phyloP scores from a whole-genome alignment of 2,888 invertebrate genomes.

The Microctonus brassicae region DNA sequence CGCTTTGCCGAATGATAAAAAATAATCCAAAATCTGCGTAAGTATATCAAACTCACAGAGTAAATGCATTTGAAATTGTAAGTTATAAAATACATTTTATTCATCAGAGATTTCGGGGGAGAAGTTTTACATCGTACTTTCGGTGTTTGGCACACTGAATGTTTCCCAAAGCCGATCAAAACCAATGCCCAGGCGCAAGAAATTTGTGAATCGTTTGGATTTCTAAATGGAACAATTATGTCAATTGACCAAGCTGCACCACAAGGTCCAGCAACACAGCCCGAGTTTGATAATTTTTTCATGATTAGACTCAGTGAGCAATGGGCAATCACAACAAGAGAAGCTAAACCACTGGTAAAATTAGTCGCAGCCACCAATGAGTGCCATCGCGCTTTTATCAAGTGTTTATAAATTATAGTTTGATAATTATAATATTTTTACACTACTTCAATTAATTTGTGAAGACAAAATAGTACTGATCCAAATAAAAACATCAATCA shows the following conservation, averaged over 20 bases:
- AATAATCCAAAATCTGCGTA: constrained; percentile 59
- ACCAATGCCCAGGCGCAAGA: constrained; percentile 70
- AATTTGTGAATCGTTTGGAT: constrained; percentile 77
- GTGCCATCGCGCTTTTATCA: constrained; percentile 57
- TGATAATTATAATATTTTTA: background rate
- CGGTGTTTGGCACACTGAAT: constrained; percentile 82
- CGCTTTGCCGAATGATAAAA: constrained; percentile 74
- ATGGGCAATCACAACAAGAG: constrained; percentile 45
- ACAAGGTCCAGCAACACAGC: constrained; percentile 43
- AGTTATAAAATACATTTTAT: too few relatives aligned
- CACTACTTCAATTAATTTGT: too few relatives aligned
- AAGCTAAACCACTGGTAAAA: constrained; percentile 50
- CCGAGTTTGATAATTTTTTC: constrained; percentile 52
- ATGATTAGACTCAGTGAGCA: constrained; percentile 52
- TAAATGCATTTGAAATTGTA: background rate
- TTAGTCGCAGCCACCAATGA: constrained; percentile 44
- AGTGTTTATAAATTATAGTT: constrained; percentile 34
- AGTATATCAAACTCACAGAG: constrained; percentile 38
- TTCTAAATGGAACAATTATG: constrained; percentile 70
- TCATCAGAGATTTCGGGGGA: constrained; percentile 73
- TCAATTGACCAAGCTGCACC: constrained; percentile 10
- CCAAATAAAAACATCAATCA: background rate
- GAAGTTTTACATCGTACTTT: constrained; percentile 77
- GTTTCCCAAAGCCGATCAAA: constrained; percentile 70
- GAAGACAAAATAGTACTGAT: background rate